Evolutionary conservation across 2,113 vertebrate genomes (phyloP), one percentile per base, ranked within the genome.

Genomic region (Perca schrenkii): DNA sequence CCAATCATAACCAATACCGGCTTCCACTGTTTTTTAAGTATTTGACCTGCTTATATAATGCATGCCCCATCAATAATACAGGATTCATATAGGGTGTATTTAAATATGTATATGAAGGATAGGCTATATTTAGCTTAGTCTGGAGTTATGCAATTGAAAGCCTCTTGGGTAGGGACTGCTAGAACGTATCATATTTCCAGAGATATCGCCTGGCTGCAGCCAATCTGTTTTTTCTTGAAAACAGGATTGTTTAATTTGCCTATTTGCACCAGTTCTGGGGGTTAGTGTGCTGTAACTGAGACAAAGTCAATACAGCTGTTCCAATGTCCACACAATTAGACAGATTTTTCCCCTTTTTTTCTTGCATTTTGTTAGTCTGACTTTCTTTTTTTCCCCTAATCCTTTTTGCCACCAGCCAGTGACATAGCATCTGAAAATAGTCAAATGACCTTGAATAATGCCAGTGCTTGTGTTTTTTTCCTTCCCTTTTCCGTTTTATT

Each of bases 31-130:
- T 74, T 81, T 82, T 79, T 53, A 77, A 34, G 57, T 58, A 66
- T 83, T 67, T 69, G 50, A 74, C 50, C 57, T 60, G 34, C 79
- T 89, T 87, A 87, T 74, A 69, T 89, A 91, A 91, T 88, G 54
- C 82, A 84, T 31, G 34, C 1, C 4, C 28, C 86, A 92, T 95
- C 83, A 95, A 93, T 94, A 88, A 95, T 89, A 84, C 73, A 94
- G 77, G 65, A 83, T 82, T 77, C 74, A 65, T 91, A 89, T 88
- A 93, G 84, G 82, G 79, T 85, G 84, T 83, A 89, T 91, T 93
- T 87, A 89, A 94, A 91, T 93, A 90, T 93, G 91, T 64, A 93
- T 90, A 92, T 88, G 75, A 85, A 77, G 76, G 70, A 62, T 52
- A 74, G 65, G 84, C 91, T 94, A 93, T 91, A 90, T 93, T 90